Percentiles rank a stretch among this genome's conserved stretches.
These are phyloP conservation scores for Perdita meconis DNA, from an alignment of 2,888 invertebrate species.

Conservation along the genomic window DNA sequence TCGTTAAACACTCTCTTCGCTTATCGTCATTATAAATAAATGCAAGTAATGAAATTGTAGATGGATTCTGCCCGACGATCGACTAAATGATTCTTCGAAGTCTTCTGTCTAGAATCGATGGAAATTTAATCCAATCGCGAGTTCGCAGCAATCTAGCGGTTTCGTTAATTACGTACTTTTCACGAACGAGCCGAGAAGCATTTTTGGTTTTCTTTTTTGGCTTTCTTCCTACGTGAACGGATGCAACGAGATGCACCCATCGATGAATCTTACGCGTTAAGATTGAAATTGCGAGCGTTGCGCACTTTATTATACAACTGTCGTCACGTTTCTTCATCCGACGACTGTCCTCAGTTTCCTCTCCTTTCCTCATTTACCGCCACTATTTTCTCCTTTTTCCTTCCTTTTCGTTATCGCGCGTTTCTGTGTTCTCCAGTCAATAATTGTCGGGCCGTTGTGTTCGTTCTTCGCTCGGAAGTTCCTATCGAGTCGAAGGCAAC, in stretches of 20 bases:
- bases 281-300: conserved; percentile 6
- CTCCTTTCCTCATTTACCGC: not conserved
- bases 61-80: conserved; percentile 28
- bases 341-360: not conserved
- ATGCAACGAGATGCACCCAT: conserved; percentile 9
- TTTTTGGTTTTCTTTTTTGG: not conserved
- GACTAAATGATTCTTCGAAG: conserved; percentile 33
- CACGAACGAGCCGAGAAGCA: conserved; percentile 53
- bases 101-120: conserved; percentile 26
- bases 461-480: not conserved
- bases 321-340: not conserved
- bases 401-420: not conserved
- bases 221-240: not conserved
- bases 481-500: not conserved
- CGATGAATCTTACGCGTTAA: not conserved
- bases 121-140: conserved; percentile 26
- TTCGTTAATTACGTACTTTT: conserved; percentile 36
- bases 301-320: conserved; percentile 1
- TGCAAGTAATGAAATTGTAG: conserved; percentile 39
- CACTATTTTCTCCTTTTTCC: not conserved
- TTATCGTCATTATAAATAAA: conserved; percentile 45
- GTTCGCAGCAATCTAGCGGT: not conserved
- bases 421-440: not conserved
- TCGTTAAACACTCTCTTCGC: conserved; percentile 22
- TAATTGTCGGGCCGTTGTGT: too few species aligned